phyloP scores from a whole-genome alignment of 2,888 invertebrate genomes.

The Cordilura impudica region DNA sequence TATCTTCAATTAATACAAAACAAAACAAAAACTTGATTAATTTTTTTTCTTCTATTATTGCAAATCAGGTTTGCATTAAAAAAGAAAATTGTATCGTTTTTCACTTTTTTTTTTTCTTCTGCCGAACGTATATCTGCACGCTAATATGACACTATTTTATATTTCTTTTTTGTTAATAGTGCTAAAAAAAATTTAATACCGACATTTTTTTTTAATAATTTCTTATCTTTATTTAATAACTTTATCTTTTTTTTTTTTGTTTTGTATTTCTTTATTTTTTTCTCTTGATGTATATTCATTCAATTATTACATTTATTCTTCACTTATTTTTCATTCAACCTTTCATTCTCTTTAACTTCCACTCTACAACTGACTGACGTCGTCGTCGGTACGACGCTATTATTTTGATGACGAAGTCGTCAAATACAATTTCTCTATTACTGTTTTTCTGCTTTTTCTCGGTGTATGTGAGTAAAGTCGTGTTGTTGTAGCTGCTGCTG shows the following conservation, averaged over 20 bases:
- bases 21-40: conserved; percentile 12
- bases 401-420: conserved; percentile 53
- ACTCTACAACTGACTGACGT: conserved; percentile 50
- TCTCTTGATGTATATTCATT: background rate
- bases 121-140: background rate
- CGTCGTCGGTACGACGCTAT: conserved; percentile 43
- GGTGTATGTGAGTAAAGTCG: background rate
- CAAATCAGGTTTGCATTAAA: conserved; percentile 51
- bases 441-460: conserved; percentile 45
- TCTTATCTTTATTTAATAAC: conserved; percentile 23
- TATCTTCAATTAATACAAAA: conserved; percentile 32
- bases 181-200: background rate
- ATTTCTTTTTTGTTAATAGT: background rate
- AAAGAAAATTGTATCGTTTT: conserved; percentile 37
- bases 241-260: background rate
- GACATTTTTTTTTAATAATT: background rate
- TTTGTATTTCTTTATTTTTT: background rate
- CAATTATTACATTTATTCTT: conserved; percentile 3
- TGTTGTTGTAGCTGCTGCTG: conserved; percentile 26
- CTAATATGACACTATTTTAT: conserved; percentile 1
- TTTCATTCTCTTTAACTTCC: conserved; percentile 54
- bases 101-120: conserved; percentile 54
- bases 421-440: conserved; percentile 41
- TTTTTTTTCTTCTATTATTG: conserved; percentile 7
- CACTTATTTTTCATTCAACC: conserved; percentile 17